Evolutionary conservation across 2,888 invertebrate species (phyloP).

Genomic region (Euplexia lucipara): DNA sequence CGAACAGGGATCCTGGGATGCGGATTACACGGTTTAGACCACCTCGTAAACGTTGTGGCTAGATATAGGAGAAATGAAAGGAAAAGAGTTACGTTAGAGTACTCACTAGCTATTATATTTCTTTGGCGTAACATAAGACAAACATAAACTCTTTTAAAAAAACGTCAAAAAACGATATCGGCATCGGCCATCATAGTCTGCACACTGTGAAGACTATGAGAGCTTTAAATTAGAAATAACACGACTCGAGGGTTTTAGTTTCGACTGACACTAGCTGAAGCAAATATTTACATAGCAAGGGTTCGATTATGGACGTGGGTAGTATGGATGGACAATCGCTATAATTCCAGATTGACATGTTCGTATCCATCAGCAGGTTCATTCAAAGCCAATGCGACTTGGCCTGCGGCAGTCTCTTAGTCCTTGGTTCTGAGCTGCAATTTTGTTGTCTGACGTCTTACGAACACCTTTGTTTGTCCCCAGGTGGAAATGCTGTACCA

Average conservation of each 20-base stretch:
- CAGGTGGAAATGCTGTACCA: constrained; percentile 98
- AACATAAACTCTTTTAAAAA: too few species aligned
- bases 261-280: neutral
- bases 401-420: neutral
- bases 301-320: too few species aligned
- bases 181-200: too few species aligned
- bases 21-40: neutral
- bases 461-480: constrained; percentile 51
- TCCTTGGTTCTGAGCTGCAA: neutral
- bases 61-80: neutral
- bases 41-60: neutral
- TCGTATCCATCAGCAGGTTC: neutral
- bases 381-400: neutral
- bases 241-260: neutral
- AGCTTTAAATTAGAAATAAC: neutral
- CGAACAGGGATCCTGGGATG: too few species aligned
- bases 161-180: too few species aligned
- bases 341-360: neutral
- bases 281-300: too few species aligned
- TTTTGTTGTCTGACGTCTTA: neutral
- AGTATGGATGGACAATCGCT: neutral
- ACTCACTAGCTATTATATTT: too few species aligned
- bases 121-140: too few species aligned
- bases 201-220: neutral
- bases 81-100: too few species aligned